phyloP scores from a whole-genome alignment of 2,888 invertebrate genomes.

The Phyto melanocephala region DNA sequence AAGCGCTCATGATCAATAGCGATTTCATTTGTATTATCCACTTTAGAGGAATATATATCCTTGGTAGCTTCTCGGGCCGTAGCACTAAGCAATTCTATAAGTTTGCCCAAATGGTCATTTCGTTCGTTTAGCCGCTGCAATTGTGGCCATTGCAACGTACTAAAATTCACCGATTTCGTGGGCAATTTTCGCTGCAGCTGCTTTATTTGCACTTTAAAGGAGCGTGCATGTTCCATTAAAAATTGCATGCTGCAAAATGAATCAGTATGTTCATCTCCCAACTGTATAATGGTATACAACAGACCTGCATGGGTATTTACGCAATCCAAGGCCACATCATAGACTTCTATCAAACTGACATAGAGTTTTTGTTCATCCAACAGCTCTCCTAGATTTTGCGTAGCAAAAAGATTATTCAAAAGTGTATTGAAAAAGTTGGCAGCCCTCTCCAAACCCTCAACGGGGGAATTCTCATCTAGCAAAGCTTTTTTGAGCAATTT shows the following conservation, averaged over 20 bases:
- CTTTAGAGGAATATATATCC: conserved; percentile 80
- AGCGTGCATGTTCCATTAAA: conserved; percentile 85
- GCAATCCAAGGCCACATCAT: conserved; percentile 85
- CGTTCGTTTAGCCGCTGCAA: conserved; percentile 81
- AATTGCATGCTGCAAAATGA: conserved; percentile 87
- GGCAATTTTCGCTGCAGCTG: conserved; percentile 86
- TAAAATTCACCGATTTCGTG: conserved; percentile 77
- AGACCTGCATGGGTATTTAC: conserved; percentile 84
- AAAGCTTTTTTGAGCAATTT: conserved; percentile 93
- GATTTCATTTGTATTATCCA: conserved; percentile 79
- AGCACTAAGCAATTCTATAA: conserved; percentile 82
- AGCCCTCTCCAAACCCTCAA: conserved; percentile 91
- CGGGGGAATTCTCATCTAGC: conserved; percentile 94
- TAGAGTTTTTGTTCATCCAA: conserved; percentile 85
- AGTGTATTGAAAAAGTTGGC: conserved; percentile 90
- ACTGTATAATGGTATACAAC: conserved; percentile 81
- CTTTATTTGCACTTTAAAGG: conserved; percentile 89
- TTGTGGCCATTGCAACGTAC: conserved; percentile 75
- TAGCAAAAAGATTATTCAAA: conserved; percentile 87
- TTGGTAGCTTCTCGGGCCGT: conserved; percentile 81
- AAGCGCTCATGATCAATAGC: conserved; percentile 82
- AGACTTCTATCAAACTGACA: conserved; percentile 78
- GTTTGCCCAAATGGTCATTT: conserved; percentile 81
- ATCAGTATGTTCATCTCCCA: conserved; percentile 82
- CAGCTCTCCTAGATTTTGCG: conserved; percentile 82